Evolutionary conservation across 2,113 vertebrate species (phyloP).

Genomic region (Leuciscus idus): DNA sequence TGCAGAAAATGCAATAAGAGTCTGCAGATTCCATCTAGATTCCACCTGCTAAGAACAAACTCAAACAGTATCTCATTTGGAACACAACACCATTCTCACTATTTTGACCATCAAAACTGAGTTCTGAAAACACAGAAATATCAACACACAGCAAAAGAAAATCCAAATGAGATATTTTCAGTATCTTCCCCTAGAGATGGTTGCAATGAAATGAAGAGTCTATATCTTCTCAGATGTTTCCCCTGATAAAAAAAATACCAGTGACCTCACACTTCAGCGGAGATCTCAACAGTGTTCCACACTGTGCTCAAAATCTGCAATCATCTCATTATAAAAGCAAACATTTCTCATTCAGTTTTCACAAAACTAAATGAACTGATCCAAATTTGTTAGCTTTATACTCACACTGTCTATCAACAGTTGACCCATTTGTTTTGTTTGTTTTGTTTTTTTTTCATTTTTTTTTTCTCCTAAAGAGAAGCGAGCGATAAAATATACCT

Average conservation of each 20-base stretch:
- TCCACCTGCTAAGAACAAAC: not conserved
- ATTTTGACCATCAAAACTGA: not conserved
- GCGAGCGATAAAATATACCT: not conserved
- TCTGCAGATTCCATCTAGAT: not conserved
- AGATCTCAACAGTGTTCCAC: not conserved
- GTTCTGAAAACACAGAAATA: not conserved
- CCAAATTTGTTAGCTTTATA: not conserved
- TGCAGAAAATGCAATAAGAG: not conserved
- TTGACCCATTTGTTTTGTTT: not conserved
- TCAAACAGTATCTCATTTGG: not conserved
- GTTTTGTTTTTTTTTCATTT: not conserved
- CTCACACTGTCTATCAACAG: not conserved
- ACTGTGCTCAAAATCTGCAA: not conserved
- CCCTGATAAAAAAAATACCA: not conserved
- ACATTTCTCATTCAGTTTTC: not conserved
- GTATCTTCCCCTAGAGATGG: not conserved
- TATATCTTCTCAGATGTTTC: not conserved
- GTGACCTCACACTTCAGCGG: not conserved
- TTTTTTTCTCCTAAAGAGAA: not conserved
- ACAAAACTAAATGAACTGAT: not conserved
- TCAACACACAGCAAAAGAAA: not conserved
- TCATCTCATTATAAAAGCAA: not conserved
- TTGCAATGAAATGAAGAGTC: not conserved
- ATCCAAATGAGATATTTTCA: not conserved
- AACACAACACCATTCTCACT: not conserved